A percentile compares a stretch with the other conserved stretches of the same genome.
These are phyloP conservation scores for Alsophila aescularia DNA, from an alignment of 2,888 invertebrate genomes.

Conservation along the genomic window DNA sequence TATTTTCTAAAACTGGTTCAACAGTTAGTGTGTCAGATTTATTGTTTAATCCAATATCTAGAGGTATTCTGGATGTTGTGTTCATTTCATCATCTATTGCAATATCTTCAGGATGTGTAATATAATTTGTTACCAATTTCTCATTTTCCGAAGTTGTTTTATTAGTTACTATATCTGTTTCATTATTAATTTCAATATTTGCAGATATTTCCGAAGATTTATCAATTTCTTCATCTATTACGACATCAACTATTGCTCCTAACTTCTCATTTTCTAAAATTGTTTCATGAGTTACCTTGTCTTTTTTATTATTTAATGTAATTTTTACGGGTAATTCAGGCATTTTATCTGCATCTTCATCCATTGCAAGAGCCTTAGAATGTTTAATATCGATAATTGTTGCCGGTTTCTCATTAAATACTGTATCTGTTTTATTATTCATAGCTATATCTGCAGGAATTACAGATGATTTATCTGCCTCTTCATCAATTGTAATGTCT, in stretches of 20 bases:
- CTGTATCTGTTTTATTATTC: neutral
- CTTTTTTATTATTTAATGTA: neutral
- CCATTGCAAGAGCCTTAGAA: neutral
- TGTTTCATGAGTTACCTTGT: no score
- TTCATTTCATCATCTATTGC: neutral
- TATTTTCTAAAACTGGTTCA: no score
- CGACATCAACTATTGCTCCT: neutral
- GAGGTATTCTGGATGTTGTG: neutral
- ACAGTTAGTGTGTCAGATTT: no score
- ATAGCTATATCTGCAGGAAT: neutral
- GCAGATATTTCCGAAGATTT: neutral
- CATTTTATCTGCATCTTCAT: neutral
- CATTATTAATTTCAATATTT: neutral
- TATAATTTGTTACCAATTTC: neutral
- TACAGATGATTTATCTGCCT: neutral
- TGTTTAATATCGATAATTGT: neutral
- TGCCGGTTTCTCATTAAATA: no score
- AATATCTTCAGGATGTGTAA: neutral
- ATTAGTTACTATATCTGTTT: neutral
- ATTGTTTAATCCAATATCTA: no score
- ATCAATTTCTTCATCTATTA: neutral
- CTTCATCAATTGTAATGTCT: no score
- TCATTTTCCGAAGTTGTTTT: neutral
- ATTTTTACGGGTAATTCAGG: neutral
- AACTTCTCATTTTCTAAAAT: neutral